Percentiles rank a stretch among this genome's conserved stretches.
Evolutionary conservation across 30 jellyfish, hydroid and myxozoan genomes (phyloP).

Genomic region (Aurelia coerulea): DNA sequence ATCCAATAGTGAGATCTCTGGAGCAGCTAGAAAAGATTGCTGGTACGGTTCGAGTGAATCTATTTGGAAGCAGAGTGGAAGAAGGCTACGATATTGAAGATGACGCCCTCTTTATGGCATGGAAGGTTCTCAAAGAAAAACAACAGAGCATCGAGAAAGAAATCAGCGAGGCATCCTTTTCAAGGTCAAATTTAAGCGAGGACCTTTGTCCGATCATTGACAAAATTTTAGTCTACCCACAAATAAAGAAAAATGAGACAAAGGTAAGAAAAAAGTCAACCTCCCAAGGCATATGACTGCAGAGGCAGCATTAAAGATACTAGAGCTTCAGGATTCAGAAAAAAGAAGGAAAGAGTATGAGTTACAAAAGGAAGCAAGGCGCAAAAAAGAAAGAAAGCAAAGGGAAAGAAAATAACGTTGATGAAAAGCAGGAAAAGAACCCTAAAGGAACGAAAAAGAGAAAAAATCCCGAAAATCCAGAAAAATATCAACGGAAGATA

Average conservation of each 20-base stretch:
- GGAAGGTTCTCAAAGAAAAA: conserved; percentile 19
- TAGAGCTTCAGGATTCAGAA: conserved; percentile 13
- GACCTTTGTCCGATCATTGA: conserved; percentile 24
- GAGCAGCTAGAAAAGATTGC: conserved; percentile 4
- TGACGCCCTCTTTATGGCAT: conserved; percentile 42
- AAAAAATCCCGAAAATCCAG: no score
- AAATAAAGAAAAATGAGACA: background rate
- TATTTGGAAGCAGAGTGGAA: conserved; percentile 20
- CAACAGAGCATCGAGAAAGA: background rate
- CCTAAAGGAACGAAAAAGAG: no score
- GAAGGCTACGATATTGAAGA: conserved; percentile 12
- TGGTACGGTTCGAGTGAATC: background rate
- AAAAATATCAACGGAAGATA: background rate
- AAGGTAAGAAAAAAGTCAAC: background rate
- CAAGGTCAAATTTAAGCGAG: background rate
- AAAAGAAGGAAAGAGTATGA: no score
- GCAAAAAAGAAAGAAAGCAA: no score
- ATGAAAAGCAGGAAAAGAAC: no score
- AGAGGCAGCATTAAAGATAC: conserved; percentile 15
- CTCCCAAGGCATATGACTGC: conserved; percentile 15
- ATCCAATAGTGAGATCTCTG: conserved; percentile 10
- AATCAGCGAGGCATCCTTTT: background rate
- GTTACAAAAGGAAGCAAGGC: no score
- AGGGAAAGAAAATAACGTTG: no score
- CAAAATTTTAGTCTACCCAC: background rate